Evolutionary conservation across 2,888 invertebrate species (phyloP), one percentile per base, ranked within the genome.

Genomic region (Meta bourneti): DNA sequence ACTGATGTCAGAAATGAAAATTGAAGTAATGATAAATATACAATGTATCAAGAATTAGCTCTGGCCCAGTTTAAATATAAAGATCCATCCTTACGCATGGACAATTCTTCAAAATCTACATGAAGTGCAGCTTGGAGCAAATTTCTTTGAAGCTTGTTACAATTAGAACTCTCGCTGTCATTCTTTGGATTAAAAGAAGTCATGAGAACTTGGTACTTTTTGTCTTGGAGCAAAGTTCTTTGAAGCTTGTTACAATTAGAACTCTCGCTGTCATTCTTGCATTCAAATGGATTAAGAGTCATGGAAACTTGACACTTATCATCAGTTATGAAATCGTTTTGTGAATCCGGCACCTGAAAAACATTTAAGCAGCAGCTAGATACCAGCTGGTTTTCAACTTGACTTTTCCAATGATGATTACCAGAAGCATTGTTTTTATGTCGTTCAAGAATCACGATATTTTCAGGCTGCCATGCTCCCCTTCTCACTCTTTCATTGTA

Each of bases 21-120:
- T 4, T 34, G 1, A 34, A 34, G 34, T 34, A 34, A 34, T 34
- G 34, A 34, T 34, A 34, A 34, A 34, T 34, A 34, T 34, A 34
- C 34, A 34, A 34, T 34, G 34, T 4, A 61, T 20, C 7, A 34
- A 61, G 20, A 79, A 16, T 71, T n/a, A 11, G 70, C 49, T 20
- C n/a, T 82, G 8, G 19, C 8, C 83, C 71, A 86, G 8, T 86
- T 71, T 7, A 78, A 49, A 78, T 19, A 86, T 52, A 86, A 78
- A 34, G 78, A 79, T 51, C 86, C 86, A 86, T 86, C 78, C 20
- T 70, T n/a, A 54, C 71, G 69, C 9, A 86, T 13, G 51, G 19
- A 11, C 70, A 86, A 78, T 7, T 77, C 78, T 48, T 85, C 48
- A 4, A 85, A 83, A 77, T 79, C 54, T 19, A 49, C 16, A 51